These are phyloP conservation scores for Panagrolaimus sp. DNA, from an alignment of 1,140 invertebrate genomes.

Conservation along the genomic window DNA sequence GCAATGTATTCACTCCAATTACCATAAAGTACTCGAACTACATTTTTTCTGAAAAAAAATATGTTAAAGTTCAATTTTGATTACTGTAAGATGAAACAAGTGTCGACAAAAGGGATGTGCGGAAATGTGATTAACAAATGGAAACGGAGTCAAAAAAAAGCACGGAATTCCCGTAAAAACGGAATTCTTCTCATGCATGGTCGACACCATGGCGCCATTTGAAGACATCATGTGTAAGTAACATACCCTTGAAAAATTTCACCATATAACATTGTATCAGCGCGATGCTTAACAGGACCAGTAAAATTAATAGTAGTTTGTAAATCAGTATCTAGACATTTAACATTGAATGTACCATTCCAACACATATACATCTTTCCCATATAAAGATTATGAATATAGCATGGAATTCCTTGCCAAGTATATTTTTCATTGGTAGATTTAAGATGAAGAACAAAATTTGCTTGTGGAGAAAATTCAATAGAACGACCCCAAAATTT, in stretches of 20 bases:
- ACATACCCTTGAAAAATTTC: not conserved
- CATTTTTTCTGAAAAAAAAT: conserved; percentile 11
- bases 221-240: not conserved
- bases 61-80: too few species aligned
- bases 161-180: too few species aligned
- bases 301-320: conserved; percentile 5
- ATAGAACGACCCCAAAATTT: conserved; percentile 64
- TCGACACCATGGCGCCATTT: too few species aligned
- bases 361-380: conserved; percentile 95
- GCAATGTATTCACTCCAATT: conserved; percentile 13
- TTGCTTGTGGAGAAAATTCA: not conserved
- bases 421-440: conserved; percentile 78
- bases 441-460: conserved; percentile 62
- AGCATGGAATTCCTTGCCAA: conserved; percentile 90
- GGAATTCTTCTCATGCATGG: too few species aligned
- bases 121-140: too few species aligned
- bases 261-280: conserved; percentile 7
- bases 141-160: too few species aligned
- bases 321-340: not conserved
- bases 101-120: too few species aligned
- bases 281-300: not conserved
- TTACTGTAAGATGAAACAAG: too few species aligned
- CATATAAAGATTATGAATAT: conserved; percentile 90
- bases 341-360: conserved; percentile 14
- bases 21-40: not conserved